Conservation (phyloP, 2,888 invertebrate species). For the Netelia fuscicornis region DNA sequence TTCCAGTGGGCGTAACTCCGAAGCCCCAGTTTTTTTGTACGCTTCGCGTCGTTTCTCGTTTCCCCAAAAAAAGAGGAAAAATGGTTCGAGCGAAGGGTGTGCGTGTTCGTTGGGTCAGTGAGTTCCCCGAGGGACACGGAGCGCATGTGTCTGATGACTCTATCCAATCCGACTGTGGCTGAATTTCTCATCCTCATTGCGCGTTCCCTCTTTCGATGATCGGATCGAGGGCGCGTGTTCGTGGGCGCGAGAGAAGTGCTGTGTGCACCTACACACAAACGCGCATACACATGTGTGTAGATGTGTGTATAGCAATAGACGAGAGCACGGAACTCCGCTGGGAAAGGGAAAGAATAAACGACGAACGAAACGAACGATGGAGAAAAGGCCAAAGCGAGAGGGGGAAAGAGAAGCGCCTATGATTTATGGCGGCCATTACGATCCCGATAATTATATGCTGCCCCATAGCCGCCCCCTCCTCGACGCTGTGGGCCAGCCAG, state of each 20-base stretch:
- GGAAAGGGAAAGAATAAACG: conserved; percentile 74
- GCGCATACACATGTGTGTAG: background rate
- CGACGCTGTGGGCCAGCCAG: conserved; percentile 72
- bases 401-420: conserved; percentile 84
- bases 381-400: conserved; percentile 67
- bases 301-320: conserved; percentile 21
- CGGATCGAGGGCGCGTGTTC: conserved; percentile 79
- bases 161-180: conserved; percentile 82
- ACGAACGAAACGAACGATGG: conserved; percentile 60
- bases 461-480: conserved; percentile 82
- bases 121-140: conserved; percentile 58
- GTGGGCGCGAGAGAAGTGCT: conserved; percentile 50
- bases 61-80: conserved; percentile 61
- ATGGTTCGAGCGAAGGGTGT: conserved; percentile 56
- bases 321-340: conserved; percentile 63
- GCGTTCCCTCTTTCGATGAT: conserved; percentile 75
- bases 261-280: conserved; percentile 40
- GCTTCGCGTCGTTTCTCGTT: conserved; percentile 25
- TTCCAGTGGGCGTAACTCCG: conserved; percentile 60
- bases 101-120: conserved; percentile 43
- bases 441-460: conserved; percentile 84
- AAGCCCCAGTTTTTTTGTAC: conserved; percentile 9
- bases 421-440: conserved; percentile 84
- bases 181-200: conserved; percentile 82
- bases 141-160: conserved; percentile 79